These are phyloP conservation scores for Tichodroma muraria DNA, from an alignment of 2,113 vertebrate species.

Conservation along the genomic window DNA sequence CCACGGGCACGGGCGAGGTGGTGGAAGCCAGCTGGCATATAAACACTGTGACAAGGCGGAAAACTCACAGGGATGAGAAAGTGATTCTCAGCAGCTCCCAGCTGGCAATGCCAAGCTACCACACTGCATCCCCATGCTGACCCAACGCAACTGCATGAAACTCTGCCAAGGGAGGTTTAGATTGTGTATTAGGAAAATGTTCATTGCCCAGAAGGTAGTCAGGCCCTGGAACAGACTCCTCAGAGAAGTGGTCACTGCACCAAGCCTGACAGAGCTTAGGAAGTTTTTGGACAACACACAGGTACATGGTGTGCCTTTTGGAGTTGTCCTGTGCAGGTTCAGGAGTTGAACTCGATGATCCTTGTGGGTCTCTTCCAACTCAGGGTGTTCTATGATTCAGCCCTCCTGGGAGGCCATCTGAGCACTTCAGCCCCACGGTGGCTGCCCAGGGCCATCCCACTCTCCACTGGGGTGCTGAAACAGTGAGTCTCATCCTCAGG, in stretches of 20 bases:
- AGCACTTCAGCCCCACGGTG: background rate
- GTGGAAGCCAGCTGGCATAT: background rate
- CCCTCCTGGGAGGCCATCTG: background rate
- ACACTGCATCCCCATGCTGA: background rate
- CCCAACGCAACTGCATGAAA: background rate
- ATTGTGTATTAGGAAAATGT: background rate
- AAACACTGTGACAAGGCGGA: background rate
- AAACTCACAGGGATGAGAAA: background rate
- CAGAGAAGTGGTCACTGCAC: background rate
- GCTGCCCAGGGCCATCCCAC: background rate
- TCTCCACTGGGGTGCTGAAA: background rate
- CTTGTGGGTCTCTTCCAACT: background rate
- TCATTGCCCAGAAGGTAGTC: background rate
- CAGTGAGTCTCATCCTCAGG: no score
- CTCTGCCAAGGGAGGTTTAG: background rate
- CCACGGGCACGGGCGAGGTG: accelerated
- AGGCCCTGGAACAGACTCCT: background rate
- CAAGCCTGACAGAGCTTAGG: background rate
- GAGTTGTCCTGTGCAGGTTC: background rate
- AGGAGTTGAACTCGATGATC: background rate
- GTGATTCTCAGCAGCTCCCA: background rate
- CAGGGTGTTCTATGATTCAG: background rate
- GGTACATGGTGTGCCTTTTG: background rate
- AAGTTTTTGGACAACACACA: background rate
- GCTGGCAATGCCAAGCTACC: background rate